Base-by-base conservation (phyloP, 1,140 invertebrate species). In the Aphis craccivora region DNA sequence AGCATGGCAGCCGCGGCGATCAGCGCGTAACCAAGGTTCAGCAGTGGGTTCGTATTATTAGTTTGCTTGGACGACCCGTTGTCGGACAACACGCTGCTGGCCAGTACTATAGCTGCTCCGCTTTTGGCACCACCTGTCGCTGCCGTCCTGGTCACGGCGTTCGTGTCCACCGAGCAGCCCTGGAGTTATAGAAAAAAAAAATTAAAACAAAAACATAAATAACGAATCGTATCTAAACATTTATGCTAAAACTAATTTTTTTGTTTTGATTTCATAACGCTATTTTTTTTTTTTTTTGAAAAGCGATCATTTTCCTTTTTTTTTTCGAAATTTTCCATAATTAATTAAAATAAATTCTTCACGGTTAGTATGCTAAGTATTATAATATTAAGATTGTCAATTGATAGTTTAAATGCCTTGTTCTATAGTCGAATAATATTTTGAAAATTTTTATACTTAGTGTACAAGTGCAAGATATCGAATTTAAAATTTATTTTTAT, bases 11-110 rank as follows among this genome's bases (percentile, higher is more conserved):
- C 91, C 22, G 81, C 48, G 35, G 91, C 91, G n/a, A 93, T 93
- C 35, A 93, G 48, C 14, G 91, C 67, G 30, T 45, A 86, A 5
- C 91, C 91, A n/a, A 51, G 11, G 48, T 93, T 53, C 45, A 93
- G 30, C 35, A 93, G 30, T 6, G 91, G 81, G 3, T 84, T 84
- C 35, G 91, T 93, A 51, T 93, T 51, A 51, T 93, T 93, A 45
- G 81, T 93, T 6, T 93, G 93, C 18, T 51, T 90, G 45, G 93
- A 90, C 48, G 88, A 89, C 9, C 89, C 67, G 76, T 93, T 93
- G 37, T 93, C 88, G 48, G 60, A 90, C 60, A 93, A 30, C 48
- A 51, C 93, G 48, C 94, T 94, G 51, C 94, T 94, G 55, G 94
- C 94, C 53, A 94, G 53, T 4, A 93, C 94, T 25, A 93, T 91